Base-by-base conservation (phyloP, 2,797 vertebrate species). In the Danio kyathit region DNA sequence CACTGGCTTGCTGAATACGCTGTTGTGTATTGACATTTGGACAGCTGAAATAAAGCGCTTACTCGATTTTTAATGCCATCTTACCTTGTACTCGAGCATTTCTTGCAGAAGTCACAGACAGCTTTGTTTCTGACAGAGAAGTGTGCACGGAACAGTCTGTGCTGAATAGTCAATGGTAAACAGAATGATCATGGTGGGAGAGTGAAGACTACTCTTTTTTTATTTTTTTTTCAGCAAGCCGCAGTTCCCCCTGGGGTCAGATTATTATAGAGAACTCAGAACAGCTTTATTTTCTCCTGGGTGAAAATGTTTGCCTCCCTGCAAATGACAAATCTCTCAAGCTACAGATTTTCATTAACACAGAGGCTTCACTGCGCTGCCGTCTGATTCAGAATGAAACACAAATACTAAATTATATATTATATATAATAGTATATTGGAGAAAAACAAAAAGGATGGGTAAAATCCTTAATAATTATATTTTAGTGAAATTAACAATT, bases 281-380 rank as follows among this genome's bases (percentile, higher is more conserved):
- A 63, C 29, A 71, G 29, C 16, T 63, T 51, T 61, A 63, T 61
- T 19, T 43, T 54, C 14, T 52, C 6, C 38, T 57, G 19, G 16
- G 13, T 54, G 9, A n/a, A 63, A 61, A 44, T 70, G 29, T 71
- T 70, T 61, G 6, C 6, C 61, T 61, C 3, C n/a, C 5, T 43
- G 48, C 71, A 71, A 61, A 43, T 71, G 11, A 70, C n/a, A 70
- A 51, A 70, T 41, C 56, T 51, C 16, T 19, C 56, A 76, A 44
- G 48, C 46, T 57, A 41, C 0, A 5, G 59, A 14, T 29, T 72
- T 19, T 9, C 17, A 65, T 65, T 54, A 21, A 65, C 17, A 57
- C 11, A 57, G 2, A 38, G 41, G n/a, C 51, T 75, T 63, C 17
- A 44, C 5, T 57, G 2, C 11, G 9, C 46, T 56, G 38, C 0